Evolutionary conservation across 2,888 invertebrate genomes (phyloP), one percentile per base, ranked within the genome.

Genomic region (Rotaria sp.): DNA sequence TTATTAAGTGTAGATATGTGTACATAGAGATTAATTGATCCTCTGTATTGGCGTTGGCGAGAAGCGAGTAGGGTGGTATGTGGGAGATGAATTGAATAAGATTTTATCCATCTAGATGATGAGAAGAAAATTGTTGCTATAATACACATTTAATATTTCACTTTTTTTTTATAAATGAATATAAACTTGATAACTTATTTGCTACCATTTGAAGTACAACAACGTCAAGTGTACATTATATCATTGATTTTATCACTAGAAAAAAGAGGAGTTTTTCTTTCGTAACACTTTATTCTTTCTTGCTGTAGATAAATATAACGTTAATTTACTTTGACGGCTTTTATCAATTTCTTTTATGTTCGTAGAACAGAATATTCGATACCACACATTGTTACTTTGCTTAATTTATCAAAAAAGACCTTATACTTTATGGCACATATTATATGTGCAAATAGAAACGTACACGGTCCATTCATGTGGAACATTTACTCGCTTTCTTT

Each of bases 1-100:
- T 67, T 67, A 67, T 67, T 67, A 67, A 35, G 35, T 67, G 67
- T 35, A 35, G 67, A 67, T 67, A 35, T 67, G 67, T 67, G 67
- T 67, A 67, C 67, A 67, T 67, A 67, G 21, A 67, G 67, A 67
- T 67, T 35, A 67, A 67, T 35, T 67, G 67, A 67, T 67, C 67
- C 67, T 15, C 21, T 30, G 35, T 35, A 67, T 35, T 67, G 67
- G 35, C 30, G 67, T 35, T 21, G 67, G 35, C 5, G 35, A 67
- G 26, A 35, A 35, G 21, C 35, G 67, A 67, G 38, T 21, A 35
- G 8, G 18, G 35, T 30, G 35, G 35, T 15, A 30, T 67, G 67
- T 35, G 35, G 35, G 67, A 67, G 35, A 21, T 67, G 3, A 4
- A 67, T 67, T 67, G 35, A 35, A 38, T 35, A 35, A 21, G 21